Conservation (phyloP, 1,140 invertebrate genomes). For the Lepidurus couesii region DNA sequence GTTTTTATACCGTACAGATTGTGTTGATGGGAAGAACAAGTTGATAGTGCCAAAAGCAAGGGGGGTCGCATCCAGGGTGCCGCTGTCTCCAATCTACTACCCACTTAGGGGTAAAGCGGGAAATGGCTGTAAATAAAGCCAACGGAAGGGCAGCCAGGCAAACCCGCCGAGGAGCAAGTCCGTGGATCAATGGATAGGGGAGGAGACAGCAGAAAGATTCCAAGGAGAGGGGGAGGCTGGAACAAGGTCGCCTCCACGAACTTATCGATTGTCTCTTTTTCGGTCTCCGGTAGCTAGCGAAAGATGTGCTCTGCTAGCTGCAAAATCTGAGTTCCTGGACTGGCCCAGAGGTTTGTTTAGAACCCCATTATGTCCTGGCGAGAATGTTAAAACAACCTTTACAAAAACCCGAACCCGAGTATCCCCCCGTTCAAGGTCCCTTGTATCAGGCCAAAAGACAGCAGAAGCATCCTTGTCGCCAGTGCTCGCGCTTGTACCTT, state of each 20-base stretch:
- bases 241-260: conserved; percentile 2
- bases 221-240: background rate
- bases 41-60: no score
- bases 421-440: background rate
- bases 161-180: background rate
- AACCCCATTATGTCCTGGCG: background rate
- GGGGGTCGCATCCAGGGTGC: no score
- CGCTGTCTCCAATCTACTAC: no score
- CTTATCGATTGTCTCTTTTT: conserved; percentile 22
- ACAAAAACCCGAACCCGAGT: background rate
- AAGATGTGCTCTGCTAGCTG: background rate
- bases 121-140: background rate
- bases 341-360: background rate
- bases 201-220: background rate
- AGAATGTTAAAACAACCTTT: background rate
- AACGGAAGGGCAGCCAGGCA: background rate
- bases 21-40: no score
- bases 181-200: background rate
- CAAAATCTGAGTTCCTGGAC: background rate
- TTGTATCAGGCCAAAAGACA: background rate
- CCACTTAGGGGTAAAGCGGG: background rate
- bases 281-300: background rate
- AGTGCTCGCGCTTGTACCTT: background rate
- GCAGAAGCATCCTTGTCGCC: background rate
- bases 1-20: no score